A percentile compares a stretch with the other conserved stretches of the same genome.
phyloP scores from a whole-genome alignment of 2,113 vertebrate species.

The Chelonoidis abingdonii region DNA sequence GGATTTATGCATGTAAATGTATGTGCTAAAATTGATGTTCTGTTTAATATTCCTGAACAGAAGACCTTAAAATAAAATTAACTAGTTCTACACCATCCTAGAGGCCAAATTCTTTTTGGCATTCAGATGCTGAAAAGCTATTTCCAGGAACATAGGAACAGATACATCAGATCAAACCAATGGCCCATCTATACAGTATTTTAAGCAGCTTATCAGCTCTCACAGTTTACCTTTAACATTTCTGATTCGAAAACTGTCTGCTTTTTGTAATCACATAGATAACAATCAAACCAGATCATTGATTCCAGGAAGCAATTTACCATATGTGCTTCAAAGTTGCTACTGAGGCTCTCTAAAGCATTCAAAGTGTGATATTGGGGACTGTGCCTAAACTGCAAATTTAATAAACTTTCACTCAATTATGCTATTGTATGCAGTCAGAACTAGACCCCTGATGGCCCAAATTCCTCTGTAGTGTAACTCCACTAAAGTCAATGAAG shows the following conservation, averaged over 20 bases:
- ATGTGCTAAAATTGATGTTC: conserved; percentile 1
- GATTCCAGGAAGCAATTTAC: conserved; percentile 51
- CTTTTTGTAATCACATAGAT: conserved; percentile 58
- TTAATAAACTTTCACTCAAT: conserved; percentile 53
- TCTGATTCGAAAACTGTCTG: conserved; percentile 44
- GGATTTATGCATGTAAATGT: not conserved
- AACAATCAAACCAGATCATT: conserved; percentile 42
- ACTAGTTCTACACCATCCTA: conserved; percentile 37
- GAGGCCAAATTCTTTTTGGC: not conserved
- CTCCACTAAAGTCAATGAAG: not conserved
- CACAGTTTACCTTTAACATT: conserved; percentile 57
- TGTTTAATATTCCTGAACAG: not conserved
- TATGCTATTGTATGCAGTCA: conserved; percentile 32
- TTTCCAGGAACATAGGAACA: conserved; percentile 34
- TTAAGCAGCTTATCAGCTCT: conserved; percentile 49
- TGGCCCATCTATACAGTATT: conserved; percentile 43
- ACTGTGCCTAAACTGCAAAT: conserved; percentile 30
- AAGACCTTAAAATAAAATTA: conserved; percentile 50
- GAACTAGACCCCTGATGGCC: not conserved
- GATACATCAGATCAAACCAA: conserved; percentile 44
- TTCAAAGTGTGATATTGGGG: not conserved
- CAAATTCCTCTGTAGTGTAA: not conserved
- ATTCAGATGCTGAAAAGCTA: conserved; percentile 21
- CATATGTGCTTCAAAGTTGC: not conserved
- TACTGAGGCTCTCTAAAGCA: conserved; percentile 45